These are phyloP conservation scores for Esox masquinongy DNA, from an alignment of 2,797 vertebrate species.

Conservation along the genomic window DNA sequence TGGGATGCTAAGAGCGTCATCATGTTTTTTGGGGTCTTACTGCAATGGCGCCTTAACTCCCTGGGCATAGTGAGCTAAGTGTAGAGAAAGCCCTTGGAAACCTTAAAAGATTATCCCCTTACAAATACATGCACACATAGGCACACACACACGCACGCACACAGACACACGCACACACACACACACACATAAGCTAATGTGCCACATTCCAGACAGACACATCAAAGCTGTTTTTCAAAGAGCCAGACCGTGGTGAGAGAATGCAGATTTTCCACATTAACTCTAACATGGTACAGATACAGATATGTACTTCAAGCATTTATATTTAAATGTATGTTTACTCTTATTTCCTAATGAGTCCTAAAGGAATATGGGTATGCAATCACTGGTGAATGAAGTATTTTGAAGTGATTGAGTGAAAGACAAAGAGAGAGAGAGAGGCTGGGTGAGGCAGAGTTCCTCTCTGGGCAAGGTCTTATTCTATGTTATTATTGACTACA, in stretches of 20 bases:
- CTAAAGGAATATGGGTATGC: neutral
- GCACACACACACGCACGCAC: neutral
- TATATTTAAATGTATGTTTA: neutral
- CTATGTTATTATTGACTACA: neutral
- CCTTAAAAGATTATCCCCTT: neutral
- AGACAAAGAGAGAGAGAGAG: neutral
- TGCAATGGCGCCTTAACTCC: neutral
- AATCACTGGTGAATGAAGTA: neutral
- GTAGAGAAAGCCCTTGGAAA: too few relatives aligned
- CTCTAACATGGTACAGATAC: conserved; percentile 18
- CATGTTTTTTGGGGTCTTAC: neutral
- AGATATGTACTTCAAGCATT: conserved; percentile 47
- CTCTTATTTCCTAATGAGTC: neutral
- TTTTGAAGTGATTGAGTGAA: neutral
- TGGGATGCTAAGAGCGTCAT: conserved; percentile 11
- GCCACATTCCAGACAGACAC: conserved; percentile 21
- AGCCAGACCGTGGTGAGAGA: conserved; percentile 37
- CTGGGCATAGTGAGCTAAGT: neutral
- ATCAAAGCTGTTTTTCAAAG: conserved; percentile 42
- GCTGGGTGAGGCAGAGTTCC: neutral
- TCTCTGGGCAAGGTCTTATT: neutral
- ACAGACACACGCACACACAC: conserved; percentile 1
- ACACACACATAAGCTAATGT: conserved; percentile 19
- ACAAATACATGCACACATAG: conserved; percentile 1
- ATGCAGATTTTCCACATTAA: conserved; percentile 22